These are phyloP conservation scores for Periparus ater DNA, from an alignment of 2,797 vertebrate genomes.

Conservation along the genomic window DNA sequence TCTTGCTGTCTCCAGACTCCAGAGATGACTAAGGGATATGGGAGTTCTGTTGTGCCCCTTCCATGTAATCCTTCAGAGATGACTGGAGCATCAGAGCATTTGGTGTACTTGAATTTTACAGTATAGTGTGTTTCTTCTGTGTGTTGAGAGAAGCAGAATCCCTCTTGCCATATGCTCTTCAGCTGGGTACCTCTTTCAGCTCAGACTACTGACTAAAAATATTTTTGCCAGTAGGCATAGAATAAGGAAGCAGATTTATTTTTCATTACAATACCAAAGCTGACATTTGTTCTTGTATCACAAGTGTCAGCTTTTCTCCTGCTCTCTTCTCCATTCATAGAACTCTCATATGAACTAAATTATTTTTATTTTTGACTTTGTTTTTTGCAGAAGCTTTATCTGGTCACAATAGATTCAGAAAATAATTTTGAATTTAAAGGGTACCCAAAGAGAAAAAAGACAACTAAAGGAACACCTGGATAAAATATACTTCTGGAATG, in stretches of 20 bases:
- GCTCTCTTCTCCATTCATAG: neutral
- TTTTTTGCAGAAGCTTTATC: neutral
- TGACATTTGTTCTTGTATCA: neutral
- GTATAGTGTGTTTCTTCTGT: neutral
- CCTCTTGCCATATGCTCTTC: neutral
- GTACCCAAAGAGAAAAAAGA: slow-evolving; percentile 76
- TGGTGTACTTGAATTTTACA: neutral
- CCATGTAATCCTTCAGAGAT: neutral
- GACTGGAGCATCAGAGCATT: neutral
- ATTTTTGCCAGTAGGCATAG: neutral
- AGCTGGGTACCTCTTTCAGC: neutral
- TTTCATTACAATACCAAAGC: neutral
- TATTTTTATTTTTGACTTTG: neutral
- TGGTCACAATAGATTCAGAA: neutral
- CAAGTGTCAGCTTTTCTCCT: neutral
- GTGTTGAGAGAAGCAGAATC: neutral
- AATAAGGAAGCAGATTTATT: neutral
- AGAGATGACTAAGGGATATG: neutral
- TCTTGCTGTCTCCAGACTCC: neutral
- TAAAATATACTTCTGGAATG: slow-evolving; percentile 81
- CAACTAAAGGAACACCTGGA: slow-evolving; percentile 83
- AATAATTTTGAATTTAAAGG: slow-evolving; percentile 53
- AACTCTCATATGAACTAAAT: neutral
- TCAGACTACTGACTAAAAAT: neutral
- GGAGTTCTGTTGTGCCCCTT: neutral